phyloP scores from a whole-genome alignment of 1,140 invertebrate genomes.

The Neotoxoptera formosana region DNA sequence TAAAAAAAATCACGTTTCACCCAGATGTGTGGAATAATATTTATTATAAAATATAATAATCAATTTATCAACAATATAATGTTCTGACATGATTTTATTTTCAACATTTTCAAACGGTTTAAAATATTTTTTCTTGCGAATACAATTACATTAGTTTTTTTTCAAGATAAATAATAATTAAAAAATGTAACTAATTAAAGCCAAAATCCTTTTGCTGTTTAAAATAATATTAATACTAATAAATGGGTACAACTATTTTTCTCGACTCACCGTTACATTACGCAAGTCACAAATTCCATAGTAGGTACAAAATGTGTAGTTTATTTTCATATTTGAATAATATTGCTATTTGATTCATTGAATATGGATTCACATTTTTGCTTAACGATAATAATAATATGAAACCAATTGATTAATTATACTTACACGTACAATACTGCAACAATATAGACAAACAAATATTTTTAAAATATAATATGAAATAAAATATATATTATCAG shows the following conservation, averaged over 20 bases:
- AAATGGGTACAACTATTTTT: background rate
- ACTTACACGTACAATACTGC: too few relatives aligned
- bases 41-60: background rate
- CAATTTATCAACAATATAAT: background rate
- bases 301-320: background rate
- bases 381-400: background rate
- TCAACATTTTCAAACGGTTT: background rate
- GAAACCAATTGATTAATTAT: background rate
- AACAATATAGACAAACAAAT: background rate
- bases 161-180: background rate
- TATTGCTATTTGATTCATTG: background rate
- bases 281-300: background rate
- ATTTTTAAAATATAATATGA: background rate
- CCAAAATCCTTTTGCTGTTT: background rate
- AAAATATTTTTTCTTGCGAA: background rate
- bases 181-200: background rate
- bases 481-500: background rate
- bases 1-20: constrained; percentile 22
- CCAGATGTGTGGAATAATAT: background rate
- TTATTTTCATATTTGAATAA: background rate
- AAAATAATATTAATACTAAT: too few relatives aligned
- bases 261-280: background rate
- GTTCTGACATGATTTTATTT: background rate
- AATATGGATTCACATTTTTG: background rate
- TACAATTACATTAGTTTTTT: too few relatives aligned